These are phyloP conservation scores for Morus bassanus DNA, from an alignment of 2,797 vertebrate genomes.

Conservation along the genomic window DNA sequence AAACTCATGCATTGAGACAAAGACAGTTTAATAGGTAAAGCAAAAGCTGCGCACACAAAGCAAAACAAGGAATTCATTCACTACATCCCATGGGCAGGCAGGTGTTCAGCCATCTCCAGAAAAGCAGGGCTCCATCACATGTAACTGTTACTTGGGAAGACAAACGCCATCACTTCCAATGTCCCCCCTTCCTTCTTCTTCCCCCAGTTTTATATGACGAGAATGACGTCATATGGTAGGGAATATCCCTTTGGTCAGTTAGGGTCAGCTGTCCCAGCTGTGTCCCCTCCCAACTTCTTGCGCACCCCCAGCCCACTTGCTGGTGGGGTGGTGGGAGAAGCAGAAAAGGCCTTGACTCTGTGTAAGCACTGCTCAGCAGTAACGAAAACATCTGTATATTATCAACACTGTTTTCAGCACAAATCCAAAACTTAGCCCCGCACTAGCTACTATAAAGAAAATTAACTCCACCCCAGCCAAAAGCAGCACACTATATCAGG, in stretches of 20 bases:
- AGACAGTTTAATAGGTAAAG: not conserved
- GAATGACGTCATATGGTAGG: not conserved
- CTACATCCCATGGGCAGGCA: rapidly evolving
- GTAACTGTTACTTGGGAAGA: rapidly evolving
- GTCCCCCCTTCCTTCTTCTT: not conserved
- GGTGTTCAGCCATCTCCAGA: not conserved
- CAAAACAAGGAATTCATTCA: not conserved
- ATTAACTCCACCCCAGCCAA: not conserved
- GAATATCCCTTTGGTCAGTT: not conserved
- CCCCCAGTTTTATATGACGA: not conserved
- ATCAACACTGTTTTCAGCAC: not conserved
- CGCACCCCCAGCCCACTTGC: rapidly evolving
- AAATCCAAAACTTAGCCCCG: not conserved
- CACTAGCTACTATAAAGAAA: not conserved
- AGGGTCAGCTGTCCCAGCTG: not conserved
- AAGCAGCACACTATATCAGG: rapidly evolving
- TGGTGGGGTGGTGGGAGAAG: rapidly evolving
- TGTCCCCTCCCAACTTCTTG: not conserved
- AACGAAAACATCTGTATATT: not conserved
- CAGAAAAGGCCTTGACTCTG: not conserved
- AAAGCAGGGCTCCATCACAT: rapidly evolving
- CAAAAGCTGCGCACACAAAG: rapidly evolving
- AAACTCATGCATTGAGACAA: not conserved
- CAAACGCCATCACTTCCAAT: rapidly evolving
- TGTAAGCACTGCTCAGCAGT: not conserved